phyloP scores from a whole-genome alignment of 2,888 invertebrate species.

The Zaprionus bogoriensis region DNA sequence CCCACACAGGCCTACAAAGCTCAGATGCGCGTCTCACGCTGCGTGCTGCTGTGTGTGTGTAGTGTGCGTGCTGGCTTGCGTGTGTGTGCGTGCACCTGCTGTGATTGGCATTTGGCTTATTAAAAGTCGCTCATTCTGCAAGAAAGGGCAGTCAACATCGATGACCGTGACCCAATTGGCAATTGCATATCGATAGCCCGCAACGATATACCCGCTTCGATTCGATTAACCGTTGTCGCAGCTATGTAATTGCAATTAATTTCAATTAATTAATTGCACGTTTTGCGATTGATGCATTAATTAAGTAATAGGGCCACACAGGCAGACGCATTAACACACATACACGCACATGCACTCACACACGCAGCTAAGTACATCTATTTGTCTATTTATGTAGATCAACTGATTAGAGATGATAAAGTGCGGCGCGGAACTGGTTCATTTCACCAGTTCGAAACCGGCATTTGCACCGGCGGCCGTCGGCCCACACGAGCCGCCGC shows the following conservation, averaged over 20 bases:
- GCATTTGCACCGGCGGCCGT: slow-evolving; percentile 43
- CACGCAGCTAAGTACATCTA: neutral
- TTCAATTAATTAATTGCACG: slow-evolving; percentile 34
- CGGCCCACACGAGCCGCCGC: no score
- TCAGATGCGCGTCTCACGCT: slow-evolving; percentile 12
- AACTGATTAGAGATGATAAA: slow-evolving; percentile 39
- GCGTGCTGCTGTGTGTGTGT: slow-evolving; percentile 10
- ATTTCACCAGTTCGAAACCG: slow-evolving; percentile 48
- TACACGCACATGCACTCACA: neutral
- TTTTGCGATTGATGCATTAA: slow-evolving; percentile 35
- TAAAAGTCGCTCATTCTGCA: slow-evolving; percentile 17
- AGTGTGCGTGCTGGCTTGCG: slow-evolving; percentile 4
- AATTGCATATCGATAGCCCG: slow-evolving; percentile 24
- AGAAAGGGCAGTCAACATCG: slow-evolving; percentile 21
- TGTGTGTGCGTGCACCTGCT: slow-evolving; percentile 29
- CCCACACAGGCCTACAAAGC: slow-evolving; percentile 30
- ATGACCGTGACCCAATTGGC: slow-evolving; percentile 63
- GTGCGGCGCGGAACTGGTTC: slow-evolving; percentile 20
- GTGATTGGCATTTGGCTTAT: slow-evolving; percentile 56
- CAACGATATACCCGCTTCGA: slow-evolving; percentile 10
- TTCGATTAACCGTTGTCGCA: slow-evolving; percentile 16
- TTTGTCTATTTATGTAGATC: slow-evolving; percentile 32
- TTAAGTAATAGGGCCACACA: slow-evolving; percentile 30
- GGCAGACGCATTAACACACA: slow-evolving; percentile 1
- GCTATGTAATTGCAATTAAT: slow-evolving; percentile 36